phyloP scores from a whole-genome alignment of 2,113 vertebrate species.

The Grammomys surdaster region DNA sequence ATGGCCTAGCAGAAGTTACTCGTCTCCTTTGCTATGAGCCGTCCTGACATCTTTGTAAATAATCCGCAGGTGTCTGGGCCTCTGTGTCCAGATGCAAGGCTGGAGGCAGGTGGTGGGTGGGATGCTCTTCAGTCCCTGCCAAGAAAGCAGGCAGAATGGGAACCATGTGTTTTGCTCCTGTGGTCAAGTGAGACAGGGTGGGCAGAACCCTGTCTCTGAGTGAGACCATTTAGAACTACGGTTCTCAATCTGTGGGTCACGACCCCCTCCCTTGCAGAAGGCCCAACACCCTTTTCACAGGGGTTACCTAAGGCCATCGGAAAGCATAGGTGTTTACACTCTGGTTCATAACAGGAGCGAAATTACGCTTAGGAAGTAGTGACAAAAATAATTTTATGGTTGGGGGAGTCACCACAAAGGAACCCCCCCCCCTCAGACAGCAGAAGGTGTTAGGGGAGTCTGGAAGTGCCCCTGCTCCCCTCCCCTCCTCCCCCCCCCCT shows the following conservation, averaged over 20 bases:
- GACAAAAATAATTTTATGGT: not conserved
- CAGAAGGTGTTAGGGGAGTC: not conserved
- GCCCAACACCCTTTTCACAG: not conserved
- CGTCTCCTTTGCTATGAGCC: not conserved
- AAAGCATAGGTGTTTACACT: not conserved
- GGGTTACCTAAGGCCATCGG: not conserved
- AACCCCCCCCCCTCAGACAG: not conserved
- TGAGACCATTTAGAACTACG: not conserved
- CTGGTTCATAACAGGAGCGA: not conserved
- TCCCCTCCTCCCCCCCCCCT: too few relatives aligned
- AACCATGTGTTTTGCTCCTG: too few relatives aligned
- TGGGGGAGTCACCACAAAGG: not conserved
- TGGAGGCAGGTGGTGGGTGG: not conserved
- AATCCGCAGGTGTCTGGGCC: not conserved
- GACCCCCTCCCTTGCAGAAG: too few relatives aligned
- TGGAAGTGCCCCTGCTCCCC: not conserved
- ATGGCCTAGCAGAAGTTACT: not conserved
- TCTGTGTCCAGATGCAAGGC: not conserved
- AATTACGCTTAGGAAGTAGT: not conserved
- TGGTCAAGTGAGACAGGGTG: too few relatives aligned
- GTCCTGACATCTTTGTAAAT: not conserved
- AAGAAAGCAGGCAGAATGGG: not conserved
- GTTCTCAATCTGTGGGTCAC: not conserved
- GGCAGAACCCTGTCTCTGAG: accelerated
- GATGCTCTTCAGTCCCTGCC: not conserved